Percentiles rank a stretch among this genome's conserved stretches.
Evolutionary conservation across 2,797 vertebrate species (phyloP).

Genomic region (Danio albolineatus): DNA sequence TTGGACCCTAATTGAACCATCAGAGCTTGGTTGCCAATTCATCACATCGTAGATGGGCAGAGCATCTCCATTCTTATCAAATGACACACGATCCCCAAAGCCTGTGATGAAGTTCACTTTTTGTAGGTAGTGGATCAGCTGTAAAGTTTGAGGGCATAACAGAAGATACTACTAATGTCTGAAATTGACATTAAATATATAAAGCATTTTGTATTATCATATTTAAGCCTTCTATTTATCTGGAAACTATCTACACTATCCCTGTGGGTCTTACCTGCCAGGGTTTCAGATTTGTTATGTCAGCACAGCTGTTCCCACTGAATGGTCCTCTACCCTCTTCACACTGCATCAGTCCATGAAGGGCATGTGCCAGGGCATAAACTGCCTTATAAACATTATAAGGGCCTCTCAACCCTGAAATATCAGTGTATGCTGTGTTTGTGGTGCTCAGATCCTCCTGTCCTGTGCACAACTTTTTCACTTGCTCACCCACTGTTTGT

Average conservation of each 20-base stretch:
- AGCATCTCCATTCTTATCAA: conserved; percentile 32
- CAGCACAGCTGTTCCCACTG: conserved; percentile 67
- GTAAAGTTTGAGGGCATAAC: neutral
- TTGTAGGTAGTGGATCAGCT: conserved; percentile 23
- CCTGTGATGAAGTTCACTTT: conserved; percentile 13
- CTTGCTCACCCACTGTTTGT: too few species aligned
- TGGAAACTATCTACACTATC: too few species aligned
- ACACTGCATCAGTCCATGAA: conserved; percentile 71
- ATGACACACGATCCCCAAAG: conserved; percentile 21
- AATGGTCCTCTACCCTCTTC: conserved; percentile 72
- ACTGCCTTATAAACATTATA: conserved; percentile 76
- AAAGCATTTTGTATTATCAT: neutral
- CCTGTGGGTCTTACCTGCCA: too few species aligned
- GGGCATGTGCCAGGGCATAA: conserved; percentile 73
- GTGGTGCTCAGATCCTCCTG: conserved; percentile 65
- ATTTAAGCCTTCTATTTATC: conserved; percentile 11
- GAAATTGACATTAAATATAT: too few species aligned
- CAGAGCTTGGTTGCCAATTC: conserved; percentile 14
- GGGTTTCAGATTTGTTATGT: conserved; percentile 67
- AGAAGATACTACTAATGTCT: neutral
- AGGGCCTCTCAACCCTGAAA: conserved; percentile 73
- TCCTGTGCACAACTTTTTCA: too few species aligned
- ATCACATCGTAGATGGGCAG: conserved; percentile 12
- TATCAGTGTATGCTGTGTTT: conserved; percentile 71
- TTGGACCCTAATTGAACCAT: neutral